These are phyloP conservation scores for Drosophila dives DNA, from an alignment of 2,888 invertebrate species.

Conservation along the genomic window DNA sequence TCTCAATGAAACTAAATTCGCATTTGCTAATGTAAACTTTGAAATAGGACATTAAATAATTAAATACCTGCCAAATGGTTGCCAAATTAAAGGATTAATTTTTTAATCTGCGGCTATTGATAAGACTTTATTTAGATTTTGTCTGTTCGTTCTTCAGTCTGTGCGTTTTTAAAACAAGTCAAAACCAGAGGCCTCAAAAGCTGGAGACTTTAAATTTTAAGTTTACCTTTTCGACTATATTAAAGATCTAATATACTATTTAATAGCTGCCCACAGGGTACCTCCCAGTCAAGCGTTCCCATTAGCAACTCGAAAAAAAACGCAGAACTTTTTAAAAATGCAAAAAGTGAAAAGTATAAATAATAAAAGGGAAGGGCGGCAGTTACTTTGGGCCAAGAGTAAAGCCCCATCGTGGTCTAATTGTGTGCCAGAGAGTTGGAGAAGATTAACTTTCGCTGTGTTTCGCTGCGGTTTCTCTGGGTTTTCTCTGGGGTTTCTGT, in stretches of 20 bases:
- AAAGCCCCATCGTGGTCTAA: constrained; percentile 24
- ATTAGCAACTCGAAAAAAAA: constrained; percentile 28
- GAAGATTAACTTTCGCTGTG: constrained; percentile 69
- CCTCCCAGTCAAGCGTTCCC: constrained; percentile 6
- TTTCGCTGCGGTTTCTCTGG: constrained; percentile 51
- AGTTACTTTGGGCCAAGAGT: constrained; percentile 47
- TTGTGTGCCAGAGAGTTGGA: constrained; percentile 45
- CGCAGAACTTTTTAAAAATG: constrained; percentile 51
- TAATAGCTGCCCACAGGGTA: not conserved
- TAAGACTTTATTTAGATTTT: not conserved
- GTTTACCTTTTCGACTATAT: too few relatives aligned
- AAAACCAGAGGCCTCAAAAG: too few relatives aligned
- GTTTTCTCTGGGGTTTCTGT: constrained; percentile 21
- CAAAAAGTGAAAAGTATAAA: constrained; percentile 21
- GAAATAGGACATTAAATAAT: not conserved
- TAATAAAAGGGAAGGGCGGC: constrained; percentile 10
- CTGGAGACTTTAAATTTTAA: too few relatives aligned
- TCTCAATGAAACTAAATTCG: not conserved
- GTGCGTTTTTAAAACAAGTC: not conserved
- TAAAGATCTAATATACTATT: not conserved
- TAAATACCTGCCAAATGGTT: not conserved
- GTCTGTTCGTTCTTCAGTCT: not conserved
- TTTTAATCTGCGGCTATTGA: too few relatives aligned
- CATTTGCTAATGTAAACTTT: too few relatives aligned
- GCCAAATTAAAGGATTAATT: too few relatives aligned